phyloP scores from a whole-genome alignment of 2,797 vertebrate genomes.

The Psittacula echo region DNA sequence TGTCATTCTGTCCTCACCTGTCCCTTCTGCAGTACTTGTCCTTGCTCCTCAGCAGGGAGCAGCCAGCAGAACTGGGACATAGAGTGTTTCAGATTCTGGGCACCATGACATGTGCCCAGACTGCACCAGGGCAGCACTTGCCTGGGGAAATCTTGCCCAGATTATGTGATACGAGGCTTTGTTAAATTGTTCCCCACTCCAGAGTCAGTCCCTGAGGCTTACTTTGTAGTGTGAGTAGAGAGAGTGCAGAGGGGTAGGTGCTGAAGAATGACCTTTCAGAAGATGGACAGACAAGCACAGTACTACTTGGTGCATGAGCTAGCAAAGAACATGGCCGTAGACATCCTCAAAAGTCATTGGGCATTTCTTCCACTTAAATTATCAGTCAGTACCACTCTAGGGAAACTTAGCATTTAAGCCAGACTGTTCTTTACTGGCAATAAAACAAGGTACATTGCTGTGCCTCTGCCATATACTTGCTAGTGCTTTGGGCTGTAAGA shows the following conservation, averaged over 20 bases:
- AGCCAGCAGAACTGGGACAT: not conserved
- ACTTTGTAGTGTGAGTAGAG: not conserved
- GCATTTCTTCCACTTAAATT: not conserved
- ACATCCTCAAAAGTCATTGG: not conserved
- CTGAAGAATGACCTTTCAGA: not conserved
- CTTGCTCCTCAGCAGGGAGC: not conserved
- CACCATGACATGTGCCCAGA: too few relatives aligned
- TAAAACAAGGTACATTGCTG: not conserved
- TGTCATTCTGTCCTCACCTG: not conserved
- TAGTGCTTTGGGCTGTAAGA: not conserved
- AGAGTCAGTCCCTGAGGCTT: not conserved
- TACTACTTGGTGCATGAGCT: not conserved
- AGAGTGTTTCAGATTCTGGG: not conserved
- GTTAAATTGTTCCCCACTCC: not conserved
- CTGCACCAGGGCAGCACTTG: not conserved
- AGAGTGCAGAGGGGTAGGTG: not conserved
- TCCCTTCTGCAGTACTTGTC: not conserved
- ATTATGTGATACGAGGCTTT: not conserved
- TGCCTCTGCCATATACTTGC: not conserved
- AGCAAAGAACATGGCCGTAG: not conserved
- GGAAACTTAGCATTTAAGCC: not conserved
- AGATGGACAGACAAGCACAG: not conserved
- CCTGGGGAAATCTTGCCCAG: not conserved
- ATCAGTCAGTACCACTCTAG: not conserved
- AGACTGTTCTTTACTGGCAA: not conserved